Base-by-base conservation (phyloP, 2,888 invertebrate species). In the Lycaena phlaeas region DNA sequence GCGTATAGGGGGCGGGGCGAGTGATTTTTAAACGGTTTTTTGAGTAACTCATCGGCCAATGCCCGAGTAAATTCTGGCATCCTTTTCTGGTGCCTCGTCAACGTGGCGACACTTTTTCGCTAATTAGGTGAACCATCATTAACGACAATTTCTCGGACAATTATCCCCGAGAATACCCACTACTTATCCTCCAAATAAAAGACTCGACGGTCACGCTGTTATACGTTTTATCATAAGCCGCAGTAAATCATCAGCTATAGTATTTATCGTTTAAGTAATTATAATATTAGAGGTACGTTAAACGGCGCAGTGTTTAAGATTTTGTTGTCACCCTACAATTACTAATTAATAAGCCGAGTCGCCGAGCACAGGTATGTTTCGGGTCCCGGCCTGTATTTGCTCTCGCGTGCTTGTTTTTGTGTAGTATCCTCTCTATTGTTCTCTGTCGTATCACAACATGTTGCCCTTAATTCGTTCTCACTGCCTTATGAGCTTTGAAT, bases 21-120 rank as follows among this genome's bases (percentile, higher is more conserved):
- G 64, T 74, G 71, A 78, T 72, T 81, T 81, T 81, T 81, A 81
- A 82, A 81, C 77, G 72, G 77, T 82, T 82, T 82, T 82, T 82
- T 81, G 77, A 78, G 75, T 70, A 68, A 65, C 61, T 58, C 61
- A 52, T 59, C 68, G 69, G 67, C 82, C 82, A 81, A 81, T 78
- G 74, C 73, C 66, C 68, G 69, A 62, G 67, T 68, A 67, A 57
- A 70, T 70, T 72, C 69, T 68, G 64, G 59, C 69, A 62, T 74
- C 78, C 79, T 75, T 79, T 75, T 78, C 75, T 68, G 76, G 74
- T 66, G 68, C 68, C 65, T 59, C 52, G 63, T 65, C 68, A 54
- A 52, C 51, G 49, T 68, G 70, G 72, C 67, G 76, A 76, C 72
- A 74, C 68, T 77, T 81, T 81, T 79, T 81, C 73, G 65, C 72